phyloP scores from a whole-genome alignment of 2,888 invertebrate species.

The Aspidiotus rigidus region DNA sequence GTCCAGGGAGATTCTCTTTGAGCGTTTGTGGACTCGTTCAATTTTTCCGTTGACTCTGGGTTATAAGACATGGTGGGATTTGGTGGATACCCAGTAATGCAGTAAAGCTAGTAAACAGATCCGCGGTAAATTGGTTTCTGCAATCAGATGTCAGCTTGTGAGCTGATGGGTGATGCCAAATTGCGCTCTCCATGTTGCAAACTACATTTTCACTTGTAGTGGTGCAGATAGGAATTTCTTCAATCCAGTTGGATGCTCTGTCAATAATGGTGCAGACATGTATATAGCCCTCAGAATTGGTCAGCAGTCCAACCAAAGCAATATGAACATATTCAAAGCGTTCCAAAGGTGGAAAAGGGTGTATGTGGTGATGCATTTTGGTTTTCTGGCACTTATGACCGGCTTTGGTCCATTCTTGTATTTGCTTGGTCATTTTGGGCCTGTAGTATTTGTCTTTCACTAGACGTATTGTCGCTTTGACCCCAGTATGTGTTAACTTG shows the following conservation, averaged over 20 bases:
- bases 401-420: conserved; percentile 40
- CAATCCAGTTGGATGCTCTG: conserved; percentile 15
- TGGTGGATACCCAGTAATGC: no score
- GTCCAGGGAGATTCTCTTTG: no score
- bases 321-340: conserved; percentile 41
- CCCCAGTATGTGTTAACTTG: conserved; percentile 38
- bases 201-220: no score
- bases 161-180: no score
- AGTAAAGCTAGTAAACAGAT: no score
- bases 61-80: no score
- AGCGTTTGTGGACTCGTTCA: no score
- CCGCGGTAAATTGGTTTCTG: no score
- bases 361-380: conserved; percentile 41
- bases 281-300: neutral
- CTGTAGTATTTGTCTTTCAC: conserved; percentile 42
- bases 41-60: no score
- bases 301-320: conserved; percentile 39
- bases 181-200: no score
- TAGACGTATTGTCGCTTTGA: conserved; percentile 38
- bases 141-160: no score
- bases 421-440: conserved; percentile 38
- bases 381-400: conserved; percentile 41
- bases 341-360: conserved; percentile 37
- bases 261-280: conserved; percentile 19
- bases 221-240: neutral